Percentiles rank a stretch among this genome's conserved stretches.
These are phyloP conservation scores for Trinorchestia longiramus DNA, from an alignment of 1,140 invertebrate genomes.

Conservation along the genomic window DNA sequence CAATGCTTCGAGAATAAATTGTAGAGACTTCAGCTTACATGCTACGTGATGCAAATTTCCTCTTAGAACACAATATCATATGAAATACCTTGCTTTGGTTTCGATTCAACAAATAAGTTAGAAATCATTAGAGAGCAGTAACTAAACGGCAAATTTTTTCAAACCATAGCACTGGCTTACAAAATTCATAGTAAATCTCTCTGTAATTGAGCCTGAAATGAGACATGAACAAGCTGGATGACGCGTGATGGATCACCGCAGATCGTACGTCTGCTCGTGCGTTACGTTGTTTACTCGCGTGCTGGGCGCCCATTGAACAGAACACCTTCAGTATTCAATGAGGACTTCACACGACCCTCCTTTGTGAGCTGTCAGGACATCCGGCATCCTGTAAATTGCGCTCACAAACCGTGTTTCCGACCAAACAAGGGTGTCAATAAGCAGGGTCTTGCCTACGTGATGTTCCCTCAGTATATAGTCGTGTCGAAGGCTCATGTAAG, in stretches of 20 bases:
- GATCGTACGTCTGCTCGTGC: not conserved
- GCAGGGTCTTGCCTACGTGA: not conserved
- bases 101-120: not conserved
- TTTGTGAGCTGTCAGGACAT: slow-evolving; percentile 23
- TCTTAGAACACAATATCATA: no score
- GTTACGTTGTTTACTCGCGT: not conserved
- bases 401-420: slow-evolving; percentile 25
- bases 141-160: not conserved
- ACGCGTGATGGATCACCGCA: not conserved
- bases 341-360: slow-evolving; percentile 19
- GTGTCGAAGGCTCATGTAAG: not conserved
- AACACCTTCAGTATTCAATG: not conserved
- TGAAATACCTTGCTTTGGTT: not conserved
- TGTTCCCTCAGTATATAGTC: not conserved
- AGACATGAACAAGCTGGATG: not conserved
- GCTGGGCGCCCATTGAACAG: not conserved
- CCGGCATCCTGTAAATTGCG: not conserved
- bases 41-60: no score
- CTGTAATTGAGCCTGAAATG: not conserved
- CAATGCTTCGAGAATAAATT: not conserved
- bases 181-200: not conserved
- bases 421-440: not conserved
- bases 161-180: not conserved
- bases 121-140: not conserved
- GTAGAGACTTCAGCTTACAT: not conserved